Percentiles rank a stretch among this genome's conserved stretches.
phyloP scores from a whole-genome alignment of 92 coral and sea anemone species.

The Zoanthus gigantus region DNA sequence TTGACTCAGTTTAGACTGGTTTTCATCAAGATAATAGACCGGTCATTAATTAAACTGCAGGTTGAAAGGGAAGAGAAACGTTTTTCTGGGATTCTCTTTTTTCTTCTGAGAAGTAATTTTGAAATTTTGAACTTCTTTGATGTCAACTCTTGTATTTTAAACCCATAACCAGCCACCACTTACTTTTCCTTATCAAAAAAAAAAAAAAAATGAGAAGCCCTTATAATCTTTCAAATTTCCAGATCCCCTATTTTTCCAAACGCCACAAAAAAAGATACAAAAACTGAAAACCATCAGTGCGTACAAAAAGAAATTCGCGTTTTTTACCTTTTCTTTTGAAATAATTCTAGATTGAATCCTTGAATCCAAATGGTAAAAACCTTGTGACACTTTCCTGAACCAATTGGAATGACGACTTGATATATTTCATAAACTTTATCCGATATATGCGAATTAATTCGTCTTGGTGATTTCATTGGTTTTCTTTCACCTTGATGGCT shows the following conservation, averaged over 20 bases:
- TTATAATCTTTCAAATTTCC: background rate
- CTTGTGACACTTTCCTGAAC: constrained; percentile 52
- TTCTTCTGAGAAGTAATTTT: too few relatives aligned
- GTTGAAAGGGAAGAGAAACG: too few relatives aligned
- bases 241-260: background rate
- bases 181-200: background rate
- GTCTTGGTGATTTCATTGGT: constrained; percentile 12
- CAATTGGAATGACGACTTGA: constrained; percentile 44
- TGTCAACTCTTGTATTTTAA: background rate
- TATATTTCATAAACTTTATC: constrained; percentile 34
- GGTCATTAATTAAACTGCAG: too few relatives aligned
- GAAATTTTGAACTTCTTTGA: background rate
- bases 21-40: too few relatives aligned
- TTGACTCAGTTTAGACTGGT: too few relatives aligned
- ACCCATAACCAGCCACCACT: background rate
- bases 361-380: background rate
- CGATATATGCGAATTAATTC: constrained; percentile 36
- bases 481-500: constrained; percentile 39
- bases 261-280: background rate
- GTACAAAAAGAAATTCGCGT: background rate
- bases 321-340: background rate
- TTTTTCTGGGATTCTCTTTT: too few relatives aligned
- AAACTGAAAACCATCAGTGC: background rate
- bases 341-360: background rate
- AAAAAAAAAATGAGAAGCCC: background rate